phyloP scores from a whole-genome alignment of 2,888 invertebrate genomes.

The Drosophila niveifrons region DNA sequence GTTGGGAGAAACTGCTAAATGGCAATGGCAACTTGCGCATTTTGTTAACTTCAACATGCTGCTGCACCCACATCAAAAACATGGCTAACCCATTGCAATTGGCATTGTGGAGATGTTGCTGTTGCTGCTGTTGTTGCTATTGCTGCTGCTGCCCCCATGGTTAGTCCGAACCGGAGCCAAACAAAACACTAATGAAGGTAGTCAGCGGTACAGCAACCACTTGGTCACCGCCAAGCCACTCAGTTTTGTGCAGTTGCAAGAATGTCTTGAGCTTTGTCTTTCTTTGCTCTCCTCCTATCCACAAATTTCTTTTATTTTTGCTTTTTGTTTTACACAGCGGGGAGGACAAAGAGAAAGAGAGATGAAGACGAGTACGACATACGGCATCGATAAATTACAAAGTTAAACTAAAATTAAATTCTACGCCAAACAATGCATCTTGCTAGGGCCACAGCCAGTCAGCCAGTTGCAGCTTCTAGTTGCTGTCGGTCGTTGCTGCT shows the following conservation, averaged over 20 bases:
- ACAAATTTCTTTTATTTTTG: slow-evolving; percentile 13
- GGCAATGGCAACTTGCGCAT: slow-evolving; percentile 46
- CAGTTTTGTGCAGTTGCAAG: slow-evolving; percentile 35
- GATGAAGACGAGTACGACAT: slow-evolving; percentile 65
- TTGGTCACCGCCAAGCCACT: slow-evolving; percentile 47
- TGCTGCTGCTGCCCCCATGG: slow-evolving; percentile 51
- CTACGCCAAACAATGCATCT: slow-evolving; percentile 82
- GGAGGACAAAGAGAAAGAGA: not conserved
- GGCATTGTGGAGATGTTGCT: not conserved
- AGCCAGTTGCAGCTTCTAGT: slow-evolving; percentile 17
- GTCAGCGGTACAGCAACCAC: slow-evolving; percentile 54
- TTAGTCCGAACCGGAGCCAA: slow-evolving; percentile 70
- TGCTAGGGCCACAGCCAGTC: slow-evolving; percentile 42
- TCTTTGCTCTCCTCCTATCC: slow-evolving; percentile 12
- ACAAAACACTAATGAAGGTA: slow-evolving; percentile 82
- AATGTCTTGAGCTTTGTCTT: slow-evolving; percentile 55
- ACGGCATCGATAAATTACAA: slow-evolving; percentile 81
- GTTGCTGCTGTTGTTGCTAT: slow-evolving; percentile 24
- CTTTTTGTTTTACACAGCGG: not conserved
- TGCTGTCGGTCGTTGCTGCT: slow-evolving; percentile 26
- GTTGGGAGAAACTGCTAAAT: slow-evolving; percentile 35
- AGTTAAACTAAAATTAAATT: slow-evolving; percentile 82
- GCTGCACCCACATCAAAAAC: slow-evolving; percentile 39
- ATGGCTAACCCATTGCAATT: slow-evolving; percentile 14
- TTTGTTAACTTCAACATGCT: slow-evolving; percentile 62